Base-by-base conservation (phyloP, 23 tunicate genomes). In the Trididemnum nubilum region DNA sequence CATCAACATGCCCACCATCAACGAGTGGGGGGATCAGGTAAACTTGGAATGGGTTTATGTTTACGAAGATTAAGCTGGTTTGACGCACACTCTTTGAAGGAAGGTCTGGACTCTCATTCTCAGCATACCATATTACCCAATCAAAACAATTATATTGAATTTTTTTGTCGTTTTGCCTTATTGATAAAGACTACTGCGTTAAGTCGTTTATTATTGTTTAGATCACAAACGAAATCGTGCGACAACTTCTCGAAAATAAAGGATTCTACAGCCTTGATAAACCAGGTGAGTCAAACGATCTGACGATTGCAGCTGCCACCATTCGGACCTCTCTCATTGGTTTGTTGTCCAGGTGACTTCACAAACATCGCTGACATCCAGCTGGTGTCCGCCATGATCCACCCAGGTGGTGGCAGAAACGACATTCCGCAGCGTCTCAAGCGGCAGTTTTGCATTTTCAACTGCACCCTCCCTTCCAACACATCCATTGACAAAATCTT, bases 21-120 rank as follows among this genome's bases (percentile, higher is more conserved):
- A 90, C 64, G 96, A 85, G 44, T 90, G 96, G 96, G 96, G 96
- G 1, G 96, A 90, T 65, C 96, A 90, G 91, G 91, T 87, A 73
- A 36, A 33, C 0, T 26, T 15, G 54, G 54, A n/a, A n/a, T n/a
- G n/a, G 33, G 18, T 72, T 34, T 0, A 32, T 18, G 12, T n/a
- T n/a, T n/a, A n/a, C n/a, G n/a, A n/a, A n/a, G n/a, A n/a, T n/a
- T n/a, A n/a, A n/a, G n/a, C n/a, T n/a, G n/a, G n/a, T n/a, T n/a
- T n/a, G n/a, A n/a, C n/a, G n/a, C n/a, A n/a, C 23, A 52, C 23
- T 0, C 23, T 52, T 23, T 22, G 61, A 23, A 23, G 61, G 0
- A 0, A 52, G 23, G 22, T 52, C 0, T 22, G 61, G 23, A 22
- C 22, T n/a, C 23, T n/a, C 23, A 23, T n/a, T n/a, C 0, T 23